Base-by-base conservation (phyloP, 2,797 vertebrate species). In the Leucoraja ocellata region DNA sequence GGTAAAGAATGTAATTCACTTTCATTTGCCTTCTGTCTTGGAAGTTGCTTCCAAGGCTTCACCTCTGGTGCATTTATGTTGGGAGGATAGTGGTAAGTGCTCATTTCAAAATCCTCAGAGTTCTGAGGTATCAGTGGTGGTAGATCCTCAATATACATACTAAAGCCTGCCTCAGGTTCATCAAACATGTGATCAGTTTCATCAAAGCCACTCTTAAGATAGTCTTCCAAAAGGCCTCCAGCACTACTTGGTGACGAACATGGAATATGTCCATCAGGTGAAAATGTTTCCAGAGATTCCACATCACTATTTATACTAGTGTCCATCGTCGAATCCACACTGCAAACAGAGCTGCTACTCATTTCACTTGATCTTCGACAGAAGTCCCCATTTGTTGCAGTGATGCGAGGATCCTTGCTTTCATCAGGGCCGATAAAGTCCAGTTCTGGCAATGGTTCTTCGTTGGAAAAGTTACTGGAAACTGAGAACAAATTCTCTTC, bases 221-320 rank as follows among this genome's bases (percentile, higher is more conserved):
- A 9, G 25, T 92, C 90, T 76, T 73, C 90, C 39, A 92, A 92
- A 76, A 46, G 23, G 14, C 54, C 68, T 9, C 10, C 71, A 73
- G 23, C 46, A 93, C 94, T 95, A 80, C 93, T 54, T 4, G 95
- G 94, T 10, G 95, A 95, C 0, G 93, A 80, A 81, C 94, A 94
- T 65, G 93, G 93, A 86, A 94, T 18, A 46, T 94, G 93, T 0
- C 95, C 95, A 83, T 94, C 94, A 0, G 94, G 93, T 73, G 94
- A 94, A 0, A 93, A 77, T 93, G 94, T 95, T 93, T 94, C 93
- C 90, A 96, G 81, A 93, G 95, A 96, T 93, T 94, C 94, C 39
- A 95, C 73, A 92, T 95, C 95, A 90, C 95, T 96, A 94, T 94
- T 95, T 46, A 94, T 94, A 1, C 88, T 46, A 14, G 95, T 84